Evolutionary conservation across 2,797 vertebrate species (phyloP).

Genomic region (Pyrocephalus nanus): DNA sequence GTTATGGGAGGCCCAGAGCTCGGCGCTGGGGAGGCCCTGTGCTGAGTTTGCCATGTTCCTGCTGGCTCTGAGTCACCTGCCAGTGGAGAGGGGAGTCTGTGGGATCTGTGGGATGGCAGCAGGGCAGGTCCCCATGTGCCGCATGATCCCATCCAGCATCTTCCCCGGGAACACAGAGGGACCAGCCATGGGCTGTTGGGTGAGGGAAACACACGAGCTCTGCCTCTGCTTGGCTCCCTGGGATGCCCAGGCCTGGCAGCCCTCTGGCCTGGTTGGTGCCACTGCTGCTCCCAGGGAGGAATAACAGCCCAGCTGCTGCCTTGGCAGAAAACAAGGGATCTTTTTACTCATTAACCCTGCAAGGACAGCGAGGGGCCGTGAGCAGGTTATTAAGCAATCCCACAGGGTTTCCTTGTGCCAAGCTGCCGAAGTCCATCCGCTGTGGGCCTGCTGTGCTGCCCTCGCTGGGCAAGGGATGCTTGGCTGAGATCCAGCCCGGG

Average conservation of each 20-base stretch:
- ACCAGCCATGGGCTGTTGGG: background rate
- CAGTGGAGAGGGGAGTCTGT: background rate
- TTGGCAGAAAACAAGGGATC: background rate
- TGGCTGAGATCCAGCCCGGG: fast-evolving
- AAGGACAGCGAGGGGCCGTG: background rate
- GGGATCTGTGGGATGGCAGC: background rate
- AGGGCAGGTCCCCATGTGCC: background rate
- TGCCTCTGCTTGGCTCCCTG: background rate
- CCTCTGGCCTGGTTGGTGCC: background rate
- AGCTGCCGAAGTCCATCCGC: background rate
- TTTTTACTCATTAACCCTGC: conserved; percentile 40
- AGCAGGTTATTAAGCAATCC: background rate
- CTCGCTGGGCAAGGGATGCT: background rate
- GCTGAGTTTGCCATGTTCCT: conserved; percentile 74
- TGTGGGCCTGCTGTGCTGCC: fast-evolving
- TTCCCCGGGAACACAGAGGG: background rate
- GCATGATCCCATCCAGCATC: background rate
- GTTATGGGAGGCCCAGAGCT: conserved; percentile 87
- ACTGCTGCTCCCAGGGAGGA: background rate
- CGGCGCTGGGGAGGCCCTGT: conserved; percentile 31
- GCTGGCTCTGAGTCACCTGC: background rate
- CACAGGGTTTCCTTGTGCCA: background rate
- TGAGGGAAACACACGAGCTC: background rate
- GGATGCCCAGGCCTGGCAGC: background rate
- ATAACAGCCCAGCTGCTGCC: background rate